Evolutionary conservation across 2,888 invertebrate genomes (phyloP).

Genomic region (Chymomyza procnemis): DNA sequence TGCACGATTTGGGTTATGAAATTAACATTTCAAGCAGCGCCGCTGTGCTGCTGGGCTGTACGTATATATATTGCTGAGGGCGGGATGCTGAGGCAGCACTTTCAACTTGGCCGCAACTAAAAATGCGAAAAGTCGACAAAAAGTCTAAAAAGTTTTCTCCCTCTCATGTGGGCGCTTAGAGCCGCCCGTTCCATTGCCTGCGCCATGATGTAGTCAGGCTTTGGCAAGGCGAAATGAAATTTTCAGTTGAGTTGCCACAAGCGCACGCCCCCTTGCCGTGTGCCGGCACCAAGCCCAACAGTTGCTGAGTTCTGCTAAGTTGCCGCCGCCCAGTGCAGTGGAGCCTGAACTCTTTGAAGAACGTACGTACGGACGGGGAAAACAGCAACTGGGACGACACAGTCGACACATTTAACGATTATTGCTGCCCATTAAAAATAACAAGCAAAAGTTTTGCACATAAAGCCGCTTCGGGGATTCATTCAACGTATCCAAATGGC

Average conservation of each 20-base stretch:
- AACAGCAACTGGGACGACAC: constrained; percentile 36
- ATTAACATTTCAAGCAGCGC: constrained; percentile 61
- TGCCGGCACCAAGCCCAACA: constrained; percentile 22
- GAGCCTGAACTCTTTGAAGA: constrained; percentile 33
- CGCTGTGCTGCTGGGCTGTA: background rate
- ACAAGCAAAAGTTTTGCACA: constrained; percentile 78
- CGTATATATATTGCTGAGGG: constrained; percentile 18
- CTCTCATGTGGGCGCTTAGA: constrained; percentile 27
- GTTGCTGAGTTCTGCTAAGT: constrained; percentile 34
- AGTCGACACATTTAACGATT: constrained; percentile 78
- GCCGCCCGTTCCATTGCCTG: background rate
- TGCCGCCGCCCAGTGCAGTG: constrained; percentile 42
- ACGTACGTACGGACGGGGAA: constrained; percentile 25
- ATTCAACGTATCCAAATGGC: constrained; percentile 58
- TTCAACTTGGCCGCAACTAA: constrained; percentile 59
- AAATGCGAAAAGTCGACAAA: constrained; percentile 73
- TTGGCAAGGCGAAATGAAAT: constrained; percentile 55
- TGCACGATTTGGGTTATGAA: constrained; percentile 71
- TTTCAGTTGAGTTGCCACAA: constrained; percentile 67
- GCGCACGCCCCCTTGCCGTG: constrained; percentile 4
- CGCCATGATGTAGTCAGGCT: constrained; percentile 33
- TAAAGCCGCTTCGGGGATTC: constrained; percentile 75
- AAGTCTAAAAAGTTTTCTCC: constrained; percentile 71
- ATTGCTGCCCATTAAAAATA: constrained; percentile 78
- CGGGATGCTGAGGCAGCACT: constrained; percentile 64